Evolutionary conservation across 2,888 invertebrate species (phyloP), one percentile per base, ranked within the genome.

Genomic region (Elegia similella): DNA sequence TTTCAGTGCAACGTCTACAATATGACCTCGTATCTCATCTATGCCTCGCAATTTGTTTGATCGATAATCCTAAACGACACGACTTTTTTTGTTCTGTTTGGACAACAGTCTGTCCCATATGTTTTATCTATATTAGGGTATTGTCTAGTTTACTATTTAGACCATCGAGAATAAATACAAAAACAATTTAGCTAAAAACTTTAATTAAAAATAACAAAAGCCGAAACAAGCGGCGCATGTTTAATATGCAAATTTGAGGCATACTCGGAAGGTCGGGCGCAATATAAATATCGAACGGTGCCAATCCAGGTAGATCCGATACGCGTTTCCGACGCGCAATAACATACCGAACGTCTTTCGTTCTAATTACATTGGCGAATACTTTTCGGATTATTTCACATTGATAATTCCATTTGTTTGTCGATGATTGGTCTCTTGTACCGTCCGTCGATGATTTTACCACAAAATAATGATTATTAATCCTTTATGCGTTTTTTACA

Each of bases 191-290:
- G 7, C 8, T 17, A 7, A 16, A 32, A 15, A 32, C 8, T 48
- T 48, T 50, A 34, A 50, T 50, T 50, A 34, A 34, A 15, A 48
- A 16, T 12, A 13, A 50, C 50, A 50, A 34, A 48, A 10, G n/a
- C 3, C 2, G 8, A 48, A 15, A 32, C 47, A 53, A n/a, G 43
- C 54, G 47, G 58, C 53, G 53, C 47, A 55, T 53, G 42, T 56
- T 59, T 63, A 59, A 56, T 56, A 60, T 63, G 57, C 38, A 42
- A 55, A 42, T 42, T 23, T 43, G 1, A n/a, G 30, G 56, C 55
- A 17, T 55, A 34, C 30, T 16, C 30, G 30, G 15, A 7, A 30
- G 48, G 23, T 30, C 47, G 48, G 48, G 23, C 30, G 48, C n/a
- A 48, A 48, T 13, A 48, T 34, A 50, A 50, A 50, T 34, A 50